Conservation (phyloP, 2,797 vertebrate species). For the Eleutherodactylus coqui region DNA sequence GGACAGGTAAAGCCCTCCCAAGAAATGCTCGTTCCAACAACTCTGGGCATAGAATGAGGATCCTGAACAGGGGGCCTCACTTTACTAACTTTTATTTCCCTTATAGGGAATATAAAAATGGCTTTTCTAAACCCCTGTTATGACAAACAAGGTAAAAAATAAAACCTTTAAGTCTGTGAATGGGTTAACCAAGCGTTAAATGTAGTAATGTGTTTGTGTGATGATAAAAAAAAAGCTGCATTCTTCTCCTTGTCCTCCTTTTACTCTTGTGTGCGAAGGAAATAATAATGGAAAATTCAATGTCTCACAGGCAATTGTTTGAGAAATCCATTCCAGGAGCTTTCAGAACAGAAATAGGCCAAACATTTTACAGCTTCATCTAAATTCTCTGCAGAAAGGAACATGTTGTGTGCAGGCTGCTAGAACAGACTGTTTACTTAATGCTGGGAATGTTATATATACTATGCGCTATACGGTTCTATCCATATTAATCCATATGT, state of each 20-base stretch:
- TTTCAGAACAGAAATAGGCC: constrained; percentile 39
- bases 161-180: background rate
- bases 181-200: background rate
- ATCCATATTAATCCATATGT: constrained; percentile 40
- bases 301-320: constrained; percentile 36
- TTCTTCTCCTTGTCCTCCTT: constrained; percentile 30
- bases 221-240: background rate
- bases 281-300: constrained; percentile 51
- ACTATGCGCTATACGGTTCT: background rate
- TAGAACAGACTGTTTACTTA: constrained; percentile 40
- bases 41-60: no score
- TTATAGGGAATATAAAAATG: no score
- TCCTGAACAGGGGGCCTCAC: no score
- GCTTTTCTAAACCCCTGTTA: no score
- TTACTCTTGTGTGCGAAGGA: constrained; percentile 21
- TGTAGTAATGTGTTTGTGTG: background rate
- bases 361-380: constrained; percentile 52
- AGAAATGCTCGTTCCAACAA: no score
- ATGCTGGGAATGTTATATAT: constrained; percentile 27
- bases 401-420: constrained; percentile 39
- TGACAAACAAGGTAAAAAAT: background rate
- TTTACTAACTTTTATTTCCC: no score
- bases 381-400: constrained; percentile 40
- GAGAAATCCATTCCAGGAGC: constrained; percentile 49
- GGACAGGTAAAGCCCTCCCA: no score